A percentile compares a stretch with the other conserved stretches of the same genome.
These are phyloP conservation scores for Mellivora capensis DNA, from an alignment of 2,113 vertebrate species.

Conservation along the genomic window DNA sequence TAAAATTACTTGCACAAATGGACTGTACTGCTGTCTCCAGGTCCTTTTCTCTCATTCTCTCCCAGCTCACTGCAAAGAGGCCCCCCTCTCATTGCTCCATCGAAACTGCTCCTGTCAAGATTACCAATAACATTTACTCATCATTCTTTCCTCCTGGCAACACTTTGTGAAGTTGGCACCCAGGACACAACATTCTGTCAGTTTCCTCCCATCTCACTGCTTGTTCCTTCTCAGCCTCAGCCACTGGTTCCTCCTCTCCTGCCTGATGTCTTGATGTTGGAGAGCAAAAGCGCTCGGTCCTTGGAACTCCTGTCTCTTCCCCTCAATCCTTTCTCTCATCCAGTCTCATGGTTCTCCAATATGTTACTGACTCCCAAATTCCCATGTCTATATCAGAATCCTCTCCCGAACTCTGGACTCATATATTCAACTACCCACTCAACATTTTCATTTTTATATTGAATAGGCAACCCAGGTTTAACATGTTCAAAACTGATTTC, in stretches of 20 bases:
- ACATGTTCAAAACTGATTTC: background rate
- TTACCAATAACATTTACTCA: background rate
- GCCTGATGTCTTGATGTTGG: background rate
- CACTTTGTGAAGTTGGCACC: background rate
- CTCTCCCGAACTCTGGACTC: background rate
- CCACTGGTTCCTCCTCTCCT: background rate
- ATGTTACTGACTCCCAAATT: background rate
- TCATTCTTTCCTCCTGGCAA: background rate
- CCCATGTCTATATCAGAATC: background rate
- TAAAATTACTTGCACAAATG: background rate
- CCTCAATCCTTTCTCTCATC: background rate
- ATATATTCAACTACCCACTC: background rate
- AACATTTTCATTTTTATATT: background rate
- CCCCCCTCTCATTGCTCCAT: background rate
- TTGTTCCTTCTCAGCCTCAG: background rate
- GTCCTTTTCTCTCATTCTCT: background rate
- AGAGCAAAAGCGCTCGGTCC: background rate
- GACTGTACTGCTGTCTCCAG: background rate
- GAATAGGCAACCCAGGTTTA: background rate
- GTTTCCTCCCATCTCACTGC: background rate
- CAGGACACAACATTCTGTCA: background rate
- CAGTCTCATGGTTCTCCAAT: background rate
- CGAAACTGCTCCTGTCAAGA: background rate
- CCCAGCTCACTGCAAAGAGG: background rate
- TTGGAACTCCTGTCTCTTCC: background rate